Conservation (phyloP, 2,888 invertebrate species). For the Leistus spinibarbis region DNA sequence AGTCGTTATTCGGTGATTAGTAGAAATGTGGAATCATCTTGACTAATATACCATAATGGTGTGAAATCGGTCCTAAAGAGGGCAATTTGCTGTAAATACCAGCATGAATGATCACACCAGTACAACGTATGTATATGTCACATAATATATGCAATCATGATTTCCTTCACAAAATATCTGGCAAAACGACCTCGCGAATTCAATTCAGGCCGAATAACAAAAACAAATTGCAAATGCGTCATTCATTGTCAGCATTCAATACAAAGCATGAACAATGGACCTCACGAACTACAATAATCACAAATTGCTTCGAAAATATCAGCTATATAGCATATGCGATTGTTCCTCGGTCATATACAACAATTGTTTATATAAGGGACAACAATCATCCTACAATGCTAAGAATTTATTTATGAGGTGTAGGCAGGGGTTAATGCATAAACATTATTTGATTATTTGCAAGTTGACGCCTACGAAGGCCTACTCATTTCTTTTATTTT, state of each 20-base stretch:
- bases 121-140: background rate
- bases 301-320: background rate
- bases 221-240: conserved; percentile 4
- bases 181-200: background rate
- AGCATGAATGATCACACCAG: background rate
- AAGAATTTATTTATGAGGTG: background rate
- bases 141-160: background rate
- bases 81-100: background rate
- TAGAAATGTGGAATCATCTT: no score
- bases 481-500: background rate
- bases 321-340: background rate
- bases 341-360: background rate
- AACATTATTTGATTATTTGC: background rate
- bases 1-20: no score
- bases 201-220: background rate
- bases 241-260: background rate
- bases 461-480: background rate
- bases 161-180: background rate
- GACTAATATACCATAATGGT: background rate
- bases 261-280: background rate
- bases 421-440: background rate
- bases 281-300: background rate
- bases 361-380: background rate
- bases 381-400: background rate
- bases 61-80: background rate